Conservation (phyloP, 2,113 vertebrate genomes). For the Nesoenas mayeri region DNA sequence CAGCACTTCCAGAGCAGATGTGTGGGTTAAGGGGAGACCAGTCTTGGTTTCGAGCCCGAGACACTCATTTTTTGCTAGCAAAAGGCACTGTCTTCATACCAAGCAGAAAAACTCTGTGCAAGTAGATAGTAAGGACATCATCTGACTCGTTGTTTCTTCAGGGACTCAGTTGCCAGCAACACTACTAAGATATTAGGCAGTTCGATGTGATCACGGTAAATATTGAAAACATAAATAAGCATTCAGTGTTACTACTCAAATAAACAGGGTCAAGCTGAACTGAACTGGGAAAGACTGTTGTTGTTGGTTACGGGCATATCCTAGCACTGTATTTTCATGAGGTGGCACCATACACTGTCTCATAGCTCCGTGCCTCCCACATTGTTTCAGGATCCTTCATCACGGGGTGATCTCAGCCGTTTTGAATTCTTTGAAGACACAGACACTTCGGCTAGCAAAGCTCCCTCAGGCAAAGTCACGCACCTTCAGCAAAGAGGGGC, state of each 20-base stretch:
- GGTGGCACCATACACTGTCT: slow-evolving; percentile 72
- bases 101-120: background rate
- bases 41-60: background rate
- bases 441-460: slow-evolving; percentile 75
- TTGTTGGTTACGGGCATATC: slow-evolving; percentile 18
- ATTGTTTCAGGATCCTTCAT: slow-evolving; percentile 89
- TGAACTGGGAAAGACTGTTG: background rate
- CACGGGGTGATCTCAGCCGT: slow-evolving; percentile 83
- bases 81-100: background rate
- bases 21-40: background rate
- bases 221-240: background rate
- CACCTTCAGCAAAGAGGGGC: slow-evolving; percentile 75
- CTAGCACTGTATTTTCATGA: slow-evolving; percentile 67
- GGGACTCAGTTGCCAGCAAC: background rate
- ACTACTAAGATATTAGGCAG: background rate
- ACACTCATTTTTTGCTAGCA: background rate
- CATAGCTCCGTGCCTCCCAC: slow-evolving; percentile 82
- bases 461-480: slow-evolving; percentile 70
- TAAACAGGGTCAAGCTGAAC: background rate
- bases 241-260: background rate
- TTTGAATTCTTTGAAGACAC: slow-evolving; percentile 82
- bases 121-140: background rate
- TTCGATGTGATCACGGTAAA: background rate
- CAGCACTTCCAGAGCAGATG: background rate
- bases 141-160: background rate